phyloP scores from a whole-genome alignment of 2,113 vertebrate species.

The Sylvilagus bachmani region DNA sequence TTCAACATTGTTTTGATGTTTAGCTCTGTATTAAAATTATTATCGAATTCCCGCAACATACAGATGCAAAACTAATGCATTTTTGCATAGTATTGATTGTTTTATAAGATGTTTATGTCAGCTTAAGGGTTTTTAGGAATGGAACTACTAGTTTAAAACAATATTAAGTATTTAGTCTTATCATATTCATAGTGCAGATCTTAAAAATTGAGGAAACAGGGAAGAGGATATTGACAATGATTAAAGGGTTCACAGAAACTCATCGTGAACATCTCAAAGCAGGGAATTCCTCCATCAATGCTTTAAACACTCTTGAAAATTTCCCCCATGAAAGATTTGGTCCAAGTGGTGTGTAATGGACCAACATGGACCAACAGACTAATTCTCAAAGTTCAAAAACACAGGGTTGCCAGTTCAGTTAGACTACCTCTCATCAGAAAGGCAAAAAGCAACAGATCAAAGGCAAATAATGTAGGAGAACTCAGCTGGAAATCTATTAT shows the following conservation, averaged over 20 bases:
- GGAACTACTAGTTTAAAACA: neutral
- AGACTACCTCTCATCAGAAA: constrained; percentile 28
- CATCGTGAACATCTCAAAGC: constrained; percentile 8
- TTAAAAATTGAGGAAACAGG: neutral
- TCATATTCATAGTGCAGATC: neutral
- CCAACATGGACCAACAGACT: neutral
- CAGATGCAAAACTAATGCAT: neutral
- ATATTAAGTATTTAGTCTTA: neutral
- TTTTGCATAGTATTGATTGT: neutral
- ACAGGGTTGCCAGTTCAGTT: neutral
- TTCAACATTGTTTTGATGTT: neutral
- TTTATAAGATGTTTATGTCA: neutral
- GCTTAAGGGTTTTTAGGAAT: neutral
- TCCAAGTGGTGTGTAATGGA: neutral
- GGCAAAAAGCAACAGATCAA: neutral
- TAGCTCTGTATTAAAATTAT: neutral
- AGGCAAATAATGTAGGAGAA: neutral
- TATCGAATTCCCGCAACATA: neutral
- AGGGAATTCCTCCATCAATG: neutral
- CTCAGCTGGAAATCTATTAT: neutral
- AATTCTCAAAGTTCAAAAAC: constrained; percentile 26
- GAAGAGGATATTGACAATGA: neutral
- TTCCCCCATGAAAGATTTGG: neutral
- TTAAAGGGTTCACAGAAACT: neutral
- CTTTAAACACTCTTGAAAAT: constrained; percentile 28